These are phyloP conservation scores for Aleiodes sp. DNA, from an alignment of 1,140 invertebrate species.

Conservation along the genomic window DNA sequence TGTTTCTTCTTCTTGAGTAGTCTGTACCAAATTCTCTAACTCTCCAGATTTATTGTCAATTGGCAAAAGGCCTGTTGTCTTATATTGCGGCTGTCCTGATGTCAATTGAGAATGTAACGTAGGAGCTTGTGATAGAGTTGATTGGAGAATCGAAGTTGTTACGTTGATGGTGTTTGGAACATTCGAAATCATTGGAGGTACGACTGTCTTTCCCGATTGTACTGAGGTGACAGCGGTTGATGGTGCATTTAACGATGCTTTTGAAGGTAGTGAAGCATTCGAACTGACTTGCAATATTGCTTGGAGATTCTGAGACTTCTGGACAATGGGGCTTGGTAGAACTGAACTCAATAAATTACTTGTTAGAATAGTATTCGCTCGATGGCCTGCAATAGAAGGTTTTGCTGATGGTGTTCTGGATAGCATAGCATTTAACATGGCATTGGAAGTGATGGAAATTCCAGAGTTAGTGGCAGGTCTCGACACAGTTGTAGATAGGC, in stretches of 20 bases:
- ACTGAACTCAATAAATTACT: constrained; percentile 56
- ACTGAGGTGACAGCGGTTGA: constrained; percentile 38
- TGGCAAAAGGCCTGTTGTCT: constrained; percentile 51
- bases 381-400: constrained; percentile 52
- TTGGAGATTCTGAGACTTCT: constrained; percentile 54
- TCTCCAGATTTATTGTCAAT: constrained; percentile 58
- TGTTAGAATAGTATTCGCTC: constrained; percentile 54
- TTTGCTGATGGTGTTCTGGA: constrained; percentile 54
- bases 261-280: constrained; percentile 40
- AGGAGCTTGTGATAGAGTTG: constrained; percentile 60
- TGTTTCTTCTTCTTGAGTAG: constrained; percentile 55
- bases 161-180: constrained; percentile 50
- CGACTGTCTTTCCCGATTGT: constrained; percentile 53
- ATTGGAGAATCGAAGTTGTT: constrained; percentile 61
- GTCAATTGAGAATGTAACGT: constrained; percentile 59
- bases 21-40: constrained; percentile 46
- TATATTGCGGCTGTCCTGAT: constrained; percentile 54
- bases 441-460: constrained; percentile 62
- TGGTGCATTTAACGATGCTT: constrained; percentile 47
- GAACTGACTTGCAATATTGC: constrained; percentile 56
- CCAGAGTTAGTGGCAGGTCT: constrained; percentile 40
- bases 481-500: constrained; percentile 35
- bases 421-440: constrained; percentile 63
- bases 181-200: constrained; percentile 51
- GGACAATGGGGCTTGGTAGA: constrained; percentile 49